Base-by-base conservation (phyloP, 2,113 vertebrate genomes). In the Tor tambroides region DNA sequence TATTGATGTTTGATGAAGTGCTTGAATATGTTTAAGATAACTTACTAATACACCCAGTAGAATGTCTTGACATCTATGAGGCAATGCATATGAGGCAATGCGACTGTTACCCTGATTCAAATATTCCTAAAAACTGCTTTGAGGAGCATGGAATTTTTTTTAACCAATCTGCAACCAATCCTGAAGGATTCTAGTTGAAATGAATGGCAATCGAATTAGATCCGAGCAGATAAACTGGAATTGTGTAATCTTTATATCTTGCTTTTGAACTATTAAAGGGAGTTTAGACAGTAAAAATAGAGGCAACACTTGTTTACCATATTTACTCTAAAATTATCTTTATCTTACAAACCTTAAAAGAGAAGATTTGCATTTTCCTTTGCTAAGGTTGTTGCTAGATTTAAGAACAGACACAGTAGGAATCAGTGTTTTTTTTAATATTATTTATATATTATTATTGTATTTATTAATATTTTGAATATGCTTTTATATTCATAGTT, bases 1-100 rank as follows among this genome's bases (percentile, higher is more conserved):
- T 56, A 79, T 35, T 79, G 46, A 79, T 79, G 77, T 79, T 79
- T 59, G 71, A 23, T n/a, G 9, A 43, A 74, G 71, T 5, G 71
- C 6, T 76, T 23, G 46, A 49, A 49, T 49, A 56, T n/a, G 49
- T 79, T 56, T 15, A 79, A 19, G 30, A 56, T 56, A 38, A 14
- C 8, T 51, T 54, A 12, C 14, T 49, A 49, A 14, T 49, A 12
- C 28, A 78, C 26, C 7, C 15, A 54, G 46, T 28, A 8, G 8
- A 54, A 78, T 78, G 17, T 19, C 26, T 78, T 10, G n/a, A 78
- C 14, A 19, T 54, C 4, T 75, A 21, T 30, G 46, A 30, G 75
- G 75, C 46, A 49, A 49, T 49, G 46, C 11, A n/a, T 75, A 21
- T 30, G 46, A 30, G 75, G 75, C 46, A 49, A 49, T 49, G 46